Conservation (phyloP, 2,797 vertebrate species). For the Ambastaia sidthimunki region DNA sequence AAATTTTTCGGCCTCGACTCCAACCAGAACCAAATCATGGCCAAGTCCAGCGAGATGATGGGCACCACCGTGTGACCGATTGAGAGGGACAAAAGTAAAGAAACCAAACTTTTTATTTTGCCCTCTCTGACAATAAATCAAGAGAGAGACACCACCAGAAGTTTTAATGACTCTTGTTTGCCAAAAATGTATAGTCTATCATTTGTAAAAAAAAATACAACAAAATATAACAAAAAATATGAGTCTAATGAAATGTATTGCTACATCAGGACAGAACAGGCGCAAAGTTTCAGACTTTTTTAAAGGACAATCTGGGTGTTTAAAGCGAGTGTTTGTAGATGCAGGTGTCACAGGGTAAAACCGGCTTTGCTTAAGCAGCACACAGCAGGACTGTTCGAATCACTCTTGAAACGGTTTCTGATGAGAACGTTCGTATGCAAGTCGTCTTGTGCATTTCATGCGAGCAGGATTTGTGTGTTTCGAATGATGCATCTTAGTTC, state of each 20-base stretch:
- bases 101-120: slow-evolving; percentile 48
- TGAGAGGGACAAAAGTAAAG: slow-evolving; percentile 60
- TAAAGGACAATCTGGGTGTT: slow-evolving; percentile 23
- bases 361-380: slow-evolving; percentile 39
- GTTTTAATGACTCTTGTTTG: slow-evolving; percentile 70
- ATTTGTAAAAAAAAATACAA: slow-evolving; percentile 72
- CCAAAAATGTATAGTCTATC: slow-evolving; percentile 80
- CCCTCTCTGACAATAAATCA: slow-evolving; percentile 40
- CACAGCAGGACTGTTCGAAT: slow-evolving; percentile 34
- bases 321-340: slow-evolving; percentile 38
- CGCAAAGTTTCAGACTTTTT: slow-evolving; percentile 46
- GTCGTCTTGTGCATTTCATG: slow-evolving; percentile 33
- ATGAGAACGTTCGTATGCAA: slow-evolving; percentile 45
- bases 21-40: slow-evolving; percentile 97
- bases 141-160: slow-evolving; percentile 60
- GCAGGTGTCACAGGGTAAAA: slow-evolving; percentile 60
- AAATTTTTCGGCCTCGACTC: slow-evolving; percentile 97
- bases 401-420: slow-evolving; percentile 38
- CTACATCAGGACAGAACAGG: slow-evolving; percentile 65
- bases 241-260: slow-evolving; percentile 71
- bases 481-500: not conserved
- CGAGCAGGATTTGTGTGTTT: not conserved
- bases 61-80: slow-evolving; percentile 86
- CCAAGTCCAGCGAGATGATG: slow-evolving; percentile 89
- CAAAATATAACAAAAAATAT: slow-evolving; percentile 61